phyloP scores from a whole-genome alignment of 2,888 invertebrate species.

The Halictus quadricinctus region DNA sequence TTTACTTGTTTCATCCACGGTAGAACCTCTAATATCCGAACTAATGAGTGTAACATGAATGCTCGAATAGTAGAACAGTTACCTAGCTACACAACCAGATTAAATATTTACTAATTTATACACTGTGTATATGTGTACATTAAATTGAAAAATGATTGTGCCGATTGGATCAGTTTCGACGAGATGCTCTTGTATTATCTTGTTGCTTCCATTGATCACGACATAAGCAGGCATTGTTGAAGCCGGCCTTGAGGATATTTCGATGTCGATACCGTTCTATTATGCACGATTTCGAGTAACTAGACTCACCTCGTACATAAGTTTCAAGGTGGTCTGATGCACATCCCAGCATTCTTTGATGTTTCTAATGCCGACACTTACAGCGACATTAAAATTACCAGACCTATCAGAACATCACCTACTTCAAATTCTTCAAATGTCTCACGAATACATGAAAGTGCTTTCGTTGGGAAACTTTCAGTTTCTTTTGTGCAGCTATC shows the following conservation, averaged over 20 bases:
- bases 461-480: too few species aligned
- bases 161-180: not conserved
- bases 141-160: too few species aligned
- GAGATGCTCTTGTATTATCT: not conserved
- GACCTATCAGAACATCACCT: not conserved
- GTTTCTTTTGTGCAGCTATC: too few species aligned
- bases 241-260: not conserved
- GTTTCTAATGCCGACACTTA: not conserved
- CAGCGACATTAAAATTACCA: not conserved
- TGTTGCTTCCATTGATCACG: not conserved
- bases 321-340: constrained; percentile 2
- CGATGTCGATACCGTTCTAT: not conserved
- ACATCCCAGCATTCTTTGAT: constrained; percentile 18
- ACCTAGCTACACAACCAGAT: too few species aligned
- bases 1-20: too few species aligned
- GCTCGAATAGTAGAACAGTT: not conserved
- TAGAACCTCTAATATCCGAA: too few species aligned
- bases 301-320: not conserved
- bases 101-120: too few species aligned
- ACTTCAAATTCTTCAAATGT: not conserved
- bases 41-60: too few species aligned
- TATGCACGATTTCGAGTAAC: constrained; percentile 1
- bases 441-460: not conserved
- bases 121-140: too few species aligned
- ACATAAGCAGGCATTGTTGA: not conserved